Conservation (phyloP, 1,140 invertebrate genomes). For the Scaptodrosophila lebanonensis region DNA sequence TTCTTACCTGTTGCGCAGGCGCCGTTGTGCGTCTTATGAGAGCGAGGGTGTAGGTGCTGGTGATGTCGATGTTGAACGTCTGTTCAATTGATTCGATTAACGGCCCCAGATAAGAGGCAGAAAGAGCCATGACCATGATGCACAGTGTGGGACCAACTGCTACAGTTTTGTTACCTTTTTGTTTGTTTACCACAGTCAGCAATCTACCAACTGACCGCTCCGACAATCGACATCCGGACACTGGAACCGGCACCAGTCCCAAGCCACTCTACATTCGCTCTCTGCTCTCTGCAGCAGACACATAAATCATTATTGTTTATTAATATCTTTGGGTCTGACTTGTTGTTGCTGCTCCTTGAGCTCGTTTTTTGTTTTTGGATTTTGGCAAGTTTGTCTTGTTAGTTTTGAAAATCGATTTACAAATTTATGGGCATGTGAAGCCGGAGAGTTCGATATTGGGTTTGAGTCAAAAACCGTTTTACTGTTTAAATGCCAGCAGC, state of each 20-base stretch:
- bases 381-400: conserved; percentile 57
- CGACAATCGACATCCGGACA: too few species aligned
- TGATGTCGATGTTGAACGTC: conserved; percentile 9
- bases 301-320: conserved; percentile 63
- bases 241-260: neutral
- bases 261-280: neutral
- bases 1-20: conserved; percentile 54
- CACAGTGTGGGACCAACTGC: too few species aligned
- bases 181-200: conserved; percentile 38
- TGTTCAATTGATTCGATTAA: conserved; percentile 50
- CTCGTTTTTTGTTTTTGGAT: conserved; percentile 7
- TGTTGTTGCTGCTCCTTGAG: neutral
- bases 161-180: conserved; percentile 40
- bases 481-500: too few species aligned
- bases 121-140: conserved; percentile 9
- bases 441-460: too few species aligned
- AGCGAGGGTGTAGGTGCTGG: conserved; percentile 15
- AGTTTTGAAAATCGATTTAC: conserved; percentile 60
- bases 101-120: conserved; percentile 38
- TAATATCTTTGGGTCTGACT: conserved; percentile 38
- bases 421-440: conserved; percentile 44
- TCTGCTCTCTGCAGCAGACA: conserved; percentile 39
- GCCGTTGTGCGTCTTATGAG: conserved; percentile 27
- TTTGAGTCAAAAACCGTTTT: too few species aligned
- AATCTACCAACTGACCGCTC: conserved; percentile 3